Conservation (phyloP, 2,797 vertebrate genomes). For the Clamator glandarius region DNA sequence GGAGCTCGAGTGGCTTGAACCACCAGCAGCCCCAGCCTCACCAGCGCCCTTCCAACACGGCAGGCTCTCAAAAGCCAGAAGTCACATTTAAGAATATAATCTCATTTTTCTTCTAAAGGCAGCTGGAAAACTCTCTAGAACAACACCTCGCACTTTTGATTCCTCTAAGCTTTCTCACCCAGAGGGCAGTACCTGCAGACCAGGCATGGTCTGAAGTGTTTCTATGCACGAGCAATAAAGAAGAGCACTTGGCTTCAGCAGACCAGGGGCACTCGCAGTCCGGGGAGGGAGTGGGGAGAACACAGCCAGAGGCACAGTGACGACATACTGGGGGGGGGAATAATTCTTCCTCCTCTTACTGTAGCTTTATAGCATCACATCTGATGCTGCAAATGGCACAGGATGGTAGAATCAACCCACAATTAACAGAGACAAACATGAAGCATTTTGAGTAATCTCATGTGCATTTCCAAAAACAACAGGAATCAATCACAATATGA, state of each 20-base stretch:
- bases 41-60: neutral
- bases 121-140: neutral
- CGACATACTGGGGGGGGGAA: neutral
- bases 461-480: neutral
- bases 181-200: neutral
- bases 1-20: neutral
- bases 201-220: neutral
- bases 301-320: neutral
- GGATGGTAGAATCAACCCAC: neutral
- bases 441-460: neutral
- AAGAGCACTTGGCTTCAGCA: neutral
- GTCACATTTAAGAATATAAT: accelerated
- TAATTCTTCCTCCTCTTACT: neutral
- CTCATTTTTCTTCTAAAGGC: neutral
- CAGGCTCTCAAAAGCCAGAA: neutral
- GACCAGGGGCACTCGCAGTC: neutral
- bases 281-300: neutral
- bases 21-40: neutral
- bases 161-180: neutral
- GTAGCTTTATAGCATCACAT: neutral
- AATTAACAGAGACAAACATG: neutral
- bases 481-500: neutral
- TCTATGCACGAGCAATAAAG: slow-evolving; percentile 6
- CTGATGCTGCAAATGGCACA: neutral
- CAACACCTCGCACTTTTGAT: neutral